phyloP scores from a whole-genome alignment of 2,113 vertebrate genomes.

The Alligator mississippiensis region DNA sequence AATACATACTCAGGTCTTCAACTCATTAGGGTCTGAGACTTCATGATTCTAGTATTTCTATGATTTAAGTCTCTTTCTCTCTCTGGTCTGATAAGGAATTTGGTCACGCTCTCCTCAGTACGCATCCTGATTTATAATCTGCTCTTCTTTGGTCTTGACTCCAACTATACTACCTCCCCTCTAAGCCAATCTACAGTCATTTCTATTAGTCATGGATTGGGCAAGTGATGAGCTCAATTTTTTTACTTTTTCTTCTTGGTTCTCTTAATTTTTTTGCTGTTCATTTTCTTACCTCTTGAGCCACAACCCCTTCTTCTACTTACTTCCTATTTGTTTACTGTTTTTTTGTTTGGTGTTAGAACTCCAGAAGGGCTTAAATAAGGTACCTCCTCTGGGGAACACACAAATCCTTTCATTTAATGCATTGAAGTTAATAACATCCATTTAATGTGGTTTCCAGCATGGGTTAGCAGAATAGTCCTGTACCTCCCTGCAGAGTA shows the following conservation, averaged over 20 bases:
- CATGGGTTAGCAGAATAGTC: background rate
- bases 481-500: fast-evolving
- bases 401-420: background rate
- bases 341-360: background rate
- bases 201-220: background rate
- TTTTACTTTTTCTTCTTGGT: background rate
- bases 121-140: background rate
- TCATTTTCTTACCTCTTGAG: background rate
- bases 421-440: fast-evolving
- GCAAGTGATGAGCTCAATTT: background rate
- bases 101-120: background rate
- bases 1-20: background rate
- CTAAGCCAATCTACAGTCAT: background rate
- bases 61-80: background rate
- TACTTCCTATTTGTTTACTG: background rate
- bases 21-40: background rate
- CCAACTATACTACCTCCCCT: background rate
- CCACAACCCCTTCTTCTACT: background rate
- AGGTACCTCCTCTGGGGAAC: no score
- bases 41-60: background rate
- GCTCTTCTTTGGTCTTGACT: background rate
- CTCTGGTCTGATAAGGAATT: background rate
- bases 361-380: background rate
- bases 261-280: background rate
- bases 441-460: background rate